These are phyloP conservation scores for Drymodes brunneopygia DNA, from an alignment of 2,113 vertebrate species.

Conservation along the genomic window DNA sequence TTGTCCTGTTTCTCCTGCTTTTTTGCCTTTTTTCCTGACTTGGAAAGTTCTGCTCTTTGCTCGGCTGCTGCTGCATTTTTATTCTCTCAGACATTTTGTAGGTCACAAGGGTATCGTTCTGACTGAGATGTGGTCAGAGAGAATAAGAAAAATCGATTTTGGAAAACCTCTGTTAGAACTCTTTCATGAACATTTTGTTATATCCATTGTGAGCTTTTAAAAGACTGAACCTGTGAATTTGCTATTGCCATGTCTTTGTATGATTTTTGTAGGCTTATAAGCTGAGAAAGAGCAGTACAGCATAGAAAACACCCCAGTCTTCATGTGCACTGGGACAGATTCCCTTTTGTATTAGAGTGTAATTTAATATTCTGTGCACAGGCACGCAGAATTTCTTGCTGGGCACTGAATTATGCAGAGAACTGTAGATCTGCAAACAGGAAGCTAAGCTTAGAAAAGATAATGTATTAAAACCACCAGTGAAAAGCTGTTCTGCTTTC, in stretches of 20 bases:
- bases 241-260: constrained; percentile 44
- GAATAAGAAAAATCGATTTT: constrained; percentile 62
- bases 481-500: constrained; percentile 35
- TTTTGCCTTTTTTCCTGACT: constrained; percentile 8
- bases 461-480: constrained; percentile 18
- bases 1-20: constrained; percentile 26
- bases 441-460: constrained; percentile 42
- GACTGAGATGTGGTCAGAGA: constrained; percentile 41
- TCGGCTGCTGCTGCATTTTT: constrained; percentile 48
- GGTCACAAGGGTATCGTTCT: constrained; percentile 41
- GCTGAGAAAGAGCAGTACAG: constrained; percentile 21
- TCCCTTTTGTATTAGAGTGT: constrained; percentile 26
- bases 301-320: constrained; percentile 1
- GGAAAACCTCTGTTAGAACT: constrained; percentile 36
- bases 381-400: constrained; percentile 55
- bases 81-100: constrained; percentile 51
- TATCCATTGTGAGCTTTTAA: constrained; percentile 44
- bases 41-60: constrained; percentile 56
- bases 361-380: constrained; percentile 56
- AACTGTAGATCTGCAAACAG: constrained; percentile 54
- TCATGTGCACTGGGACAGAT: not conserved
- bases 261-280: constrained; percentile 8
- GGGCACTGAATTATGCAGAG: constrained; percentile 54
- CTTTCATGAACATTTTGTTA: constrained; percentile 55
- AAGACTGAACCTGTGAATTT: constrained; percentile 39